Evolutionary conservation across 1,140 invertebrate genomes (phyloP), one percentile per base, ranked within the genome.

Genomic region (Palaemon carinicauda): DNA sequence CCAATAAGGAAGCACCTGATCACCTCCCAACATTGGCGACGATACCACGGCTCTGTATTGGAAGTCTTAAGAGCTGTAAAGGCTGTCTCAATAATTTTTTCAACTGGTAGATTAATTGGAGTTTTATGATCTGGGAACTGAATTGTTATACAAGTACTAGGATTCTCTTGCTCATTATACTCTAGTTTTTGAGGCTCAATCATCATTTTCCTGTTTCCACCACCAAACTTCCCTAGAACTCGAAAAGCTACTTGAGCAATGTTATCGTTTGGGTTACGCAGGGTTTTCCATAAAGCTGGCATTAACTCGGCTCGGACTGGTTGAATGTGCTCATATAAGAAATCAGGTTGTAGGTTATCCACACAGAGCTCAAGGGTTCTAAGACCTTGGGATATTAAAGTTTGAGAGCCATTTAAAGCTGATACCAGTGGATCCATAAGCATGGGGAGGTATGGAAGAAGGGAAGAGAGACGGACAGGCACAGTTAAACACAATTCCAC

Each of bases 281-380:
- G 91, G 0, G 96, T 98, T 96, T n/a, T 93, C 97, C 97, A 98
- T 0, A 98, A 91, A 2, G 98, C 98, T 93, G 99, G 98, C 98
- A 99, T 99, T 0, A 99, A 91, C 91, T 99, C 98, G n/a, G 98
- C 87, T 98, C 92, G 0, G n/a, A 99, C 98, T 0, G 98, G 98
- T 91, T 99, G 97, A 89, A 99, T 99, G 90, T 99, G 98, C 91
- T 99, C 98, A 91, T 99, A 99, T n/a, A 99, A 92, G 91, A 99
- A 99, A 91, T 99, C 98, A 15, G 98, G 98, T 90, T 99, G 98
- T 29, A 99, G 92, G 92, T 99, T 99, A 91, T 99, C 98, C 0
- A 99, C 98, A 91, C 98, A 99, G 0, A 99, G 92, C 91, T 99
- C 98, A 1, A 99, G 92, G 0, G 98, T 99, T 60, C 98, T 92